Base-by-base conservation (phyloP, 2,797 vertebrate genomes). In the Lindbergichthys nudifrons region DNA sequence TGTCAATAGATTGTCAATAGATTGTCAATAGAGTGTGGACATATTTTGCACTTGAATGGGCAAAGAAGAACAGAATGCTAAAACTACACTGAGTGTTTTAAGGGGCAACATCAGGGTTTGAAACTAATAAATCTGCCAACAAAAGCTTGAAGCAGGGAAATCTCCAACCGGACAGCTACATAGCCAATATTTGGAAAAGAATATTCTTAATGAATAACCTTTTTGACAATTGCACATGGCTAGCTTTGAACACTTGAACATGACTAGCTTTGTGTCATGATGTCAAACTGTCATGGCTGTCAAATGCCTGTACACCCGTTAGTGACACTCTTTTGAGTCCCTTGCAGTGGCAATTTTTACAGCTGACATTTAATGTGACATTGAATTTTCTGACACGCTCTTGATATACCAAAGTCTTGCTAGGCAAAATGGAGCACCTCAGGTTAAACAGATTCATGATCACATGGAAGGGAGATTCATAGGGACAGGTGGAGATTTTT, bases 311-410 rank as follows among this genome's bases (percentile, higher is more conserved):
- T 16, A 39, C 36, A 42, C 42, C 52, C 4, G 19, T 66, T 16
- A 15, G 19, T 26, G 11, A 54, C 56, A 46, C 65, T 51, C 18
- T 0, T 61, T 65, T 77, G 23, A 76, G 73, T 30, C 48, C n/a
- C 6, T 2, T 14, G 18, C 48, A 47, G 19, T 63, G 36, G 21
- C 26, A 69, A 41, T 46, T 66, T 66, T 76, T 66, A 15, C 23
- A 42, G 56, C 41, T 65, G 64, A 58, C 51, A 16, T 21, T 11
- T 64, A 19, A 77, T n/a, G 54, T 70, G 63, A 72, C 61, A 69
- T 16, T 30, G 46, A 70, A 62, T 51, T 36, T 12, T 48, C 50
- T 47, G 51, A 54, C 46, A 43, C 43, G 4, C 7, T 11, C 10
- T 32, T 7, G 21, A 10, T 10, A 15, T n/a, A 67, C 13, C 14